phyloP scores from a whole-genome alignment of 2,797 vertebrate species.

The Parauchenoglanis punctatus region DNA sequence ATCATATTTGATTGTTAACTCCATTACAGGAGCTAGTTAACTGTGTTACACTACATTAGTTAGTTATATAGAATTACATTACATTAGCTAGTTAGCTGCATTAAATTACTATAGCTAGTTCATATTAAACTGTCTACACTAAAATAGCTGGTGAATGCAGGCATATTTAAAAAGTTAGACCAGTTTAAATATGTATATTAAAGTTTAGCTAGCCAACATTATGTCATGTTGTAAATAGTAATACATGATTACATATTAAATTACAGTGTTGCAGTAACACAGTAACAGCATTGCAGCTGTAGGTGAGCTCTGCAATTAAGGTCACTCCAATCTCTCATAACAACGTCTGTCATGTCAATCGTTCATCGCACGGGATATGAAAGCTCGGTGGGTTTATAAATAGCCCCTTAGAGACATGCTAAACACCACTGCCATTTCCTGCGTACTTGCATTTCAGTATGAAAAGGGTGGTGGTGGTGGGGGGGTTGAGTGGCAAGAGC shows the following conservation, averaged over 20 bases:
- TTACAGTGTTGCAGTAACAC: not conserved
- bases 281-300: not conserved
- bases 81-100: not conserved
- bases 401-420: conserved; percentile 53
- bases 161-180: not conserved
- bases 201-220: not conserved
- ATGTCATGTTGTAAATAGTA: no score
- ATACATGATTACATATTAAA: not conserved
- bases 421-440: conserved; percentile 58
- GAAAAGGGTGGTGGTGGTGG: not conserved
- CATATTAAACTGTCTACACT: not conserved
- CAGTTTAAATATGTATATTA: not conserved
- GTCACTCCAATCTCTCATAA: conserved; percentile 57
- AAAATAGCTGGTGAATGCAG: not conserved
- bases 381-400: conserved; percentile 68
- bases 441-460: conserved; percentile 26
- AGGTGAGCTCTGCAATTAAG: conserved; percentile 46
- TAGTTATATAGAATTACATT: not conserved
- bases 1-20: no score
- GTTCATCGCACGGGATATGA: conserved; percentile 35
- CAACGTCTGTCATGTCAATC: conserved; percentile 53
- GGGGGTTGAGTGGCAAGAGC: no score
- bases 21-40: not conserved
- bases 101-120: not conserved
- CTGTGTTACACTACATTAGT: not conserved